These are phyloP conservation scores for Indicator indicator DNA, from an alignment of 2,113 vertebrate genomes.

Conservation along the genomic window DNA sequence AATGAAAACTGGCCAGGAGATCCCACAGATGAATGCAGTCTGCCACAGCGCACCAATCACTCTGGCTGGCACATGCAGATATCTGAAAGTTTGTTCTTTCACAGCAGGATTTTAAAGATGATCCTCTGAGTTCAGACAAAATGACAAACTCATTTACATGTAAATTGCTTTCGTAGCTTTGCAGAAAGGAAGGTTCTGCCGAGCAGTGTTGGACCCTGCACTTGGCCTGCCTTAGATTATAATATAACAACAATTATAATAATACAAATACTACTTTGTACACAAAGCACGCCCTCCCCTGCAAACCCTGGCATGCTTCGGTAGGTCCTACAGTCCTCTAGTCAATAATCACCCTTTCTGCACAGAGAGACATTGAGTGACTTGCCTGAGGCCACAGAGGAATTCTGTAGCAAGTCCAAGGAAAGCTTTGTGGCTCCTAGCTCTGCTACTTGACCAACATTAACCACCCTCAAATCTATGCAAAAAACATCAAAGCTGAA, in stretches of 20 bases:
- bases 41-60: slow-evolving; percentile 19
- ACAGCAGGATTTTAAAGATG: slow-evolving; percentile 62
- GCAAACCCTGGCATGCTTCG: slow-evolving; percentile 64
- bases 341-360: slow-evolving; percentile 60
- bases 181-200: slow-evolving; percentile 57
- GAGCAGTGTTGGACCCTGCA: slow-evolving; percentile 49
- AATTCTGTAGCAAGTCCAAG: slow-evolving; percentile 61
- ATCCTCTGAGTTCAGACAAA: slow-evolving; percentile 68
- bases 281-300: slow-evolving; percentile 66
- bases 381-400: slow-evolving; percentile 61
- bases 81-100: slow-evolving; percentile 56
- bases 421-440: slow-evolving; percentile 56
- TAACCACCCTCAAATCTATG: slow-evolving; percentile 47
- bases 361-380: slow-evolving; percentile 55
- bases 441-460: slow-evolving; percentile 58
- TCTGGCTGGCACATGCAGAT: slow-evolving; percentile 32
- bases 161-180: slow-evolving; percentile 68
- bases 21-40: slow-evolving; percentile 6
- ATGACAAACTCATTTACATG: slow-evolving; percentile 71
- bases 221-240: slow-evolving; percentile 68
- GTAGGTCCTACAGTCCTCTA: slow-evolving; percentile 55
- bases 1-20: slow-evolving; percentile 34
- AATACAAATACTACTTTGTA: slow-evolving; percentile 61
- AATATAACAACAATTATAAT: slow-evolving; percentile 71
- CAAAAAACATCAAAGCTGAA: slow-evolving; percentile 52